These are phyloP conservation scores for Myiopsitta monachus DNA, from an alignment of 2,113 vertebrate genomes.

Conservation along the genomic window DNA sequence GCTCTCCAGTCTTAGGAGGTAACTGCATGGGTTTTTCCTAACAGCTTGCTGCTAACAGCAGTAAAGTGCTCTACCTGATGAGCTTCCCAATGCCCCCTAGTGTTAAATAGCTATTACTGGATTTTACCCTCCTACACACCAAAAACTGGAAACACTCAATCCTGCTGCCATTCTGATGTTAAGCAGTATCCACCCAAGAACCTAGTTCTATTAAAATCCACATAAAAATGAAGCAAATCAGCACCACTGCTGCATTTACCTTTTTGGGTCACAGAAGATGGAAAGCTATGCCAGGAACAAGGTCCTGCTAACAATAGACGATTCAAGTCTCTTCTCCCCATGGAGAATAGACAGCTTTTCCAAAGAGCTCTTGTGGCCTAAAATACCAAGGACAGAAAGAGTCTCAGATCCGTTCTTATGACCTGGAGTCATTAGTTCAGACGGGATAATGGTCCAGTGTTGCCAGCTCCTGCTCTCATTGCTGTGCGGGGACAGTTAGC, in stretches of 20 bases:
- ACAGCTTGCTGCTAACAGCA: neutral
- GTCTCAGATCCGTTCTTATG: neutral
- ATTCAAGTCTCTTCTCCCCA: neutral
- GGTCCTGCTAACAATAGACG: neutral
- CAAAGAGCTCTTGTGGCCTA: neutral
- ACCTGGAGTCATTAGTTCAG: neutral
- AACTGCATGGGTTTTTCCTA: neutral
- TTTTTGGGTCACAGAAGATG: neutral
- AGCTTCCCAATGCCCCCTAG: neutral
- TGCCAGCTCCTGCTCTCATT: neutral
- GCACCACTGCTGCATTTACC: neutral
- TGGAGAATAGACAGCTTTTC: neutral
- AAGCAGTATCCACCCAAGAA: conserved; percentile 1
- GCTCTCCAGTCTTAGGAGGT: neutral
- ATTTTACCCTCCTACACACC: neutral
- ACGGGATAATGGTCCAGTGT: neutral
- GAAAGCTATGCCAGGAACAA: conserved; percentile 2
- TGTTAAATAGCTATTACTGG: neutral
- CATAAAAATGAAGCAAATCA: neutral
- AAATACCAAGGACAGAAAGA: neutral
- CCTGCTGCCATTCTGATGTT: neutral
- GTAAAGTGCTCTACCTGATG: neutral
- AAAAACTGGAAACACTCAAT: neutral
- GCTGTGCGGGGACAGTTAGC: fast-evolving
- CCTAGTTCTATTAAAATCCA: neutral